Percentiles rank a stretch among this genome's conserved stretches.
Evolutionary conservation across 2,888 invertebrate species (phyloP).

Genomic region (Ichneumon xanthorius): DNA sequence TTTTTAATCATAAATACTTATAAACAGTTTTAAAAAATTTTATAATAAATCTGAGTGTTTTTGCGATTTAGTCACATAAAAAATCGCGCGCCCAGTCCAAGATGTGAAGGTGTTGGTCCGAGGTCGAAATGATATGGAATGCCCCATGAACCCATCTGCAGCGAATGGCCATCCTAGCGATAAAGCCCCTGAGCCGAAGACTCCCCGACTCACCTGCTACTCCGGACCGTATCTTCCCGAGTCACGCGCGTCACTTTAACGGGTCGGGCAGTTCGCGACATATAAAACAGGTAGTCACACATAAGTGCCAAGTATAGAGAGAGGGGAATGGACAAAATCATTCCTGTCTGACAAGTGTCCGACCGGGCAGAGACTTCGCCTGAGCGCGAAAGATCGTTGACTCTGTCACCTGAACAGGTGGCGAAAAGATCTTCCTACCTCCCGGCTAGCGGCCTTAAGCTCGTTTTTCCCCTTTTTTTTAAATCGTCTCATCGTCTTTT

Average conservation of each 20-base stretch:
- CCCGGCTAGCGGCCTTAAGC: slow-evolving; percentile 47
- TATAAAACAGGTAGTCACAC: slow-evolving; percentile 48
- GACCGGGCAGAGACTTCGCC: slow-evolving; percentile 19
- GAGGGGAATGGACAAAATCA: slow-evolving; percentile 44
- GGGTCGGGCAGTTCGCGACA: slow-evolving; percentile 36
- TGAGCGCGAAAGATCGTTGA: slow-evolving; percentile 55
- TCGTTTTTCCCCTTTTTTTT: slow-evolving; percentile 5
- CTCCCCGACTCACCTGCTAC: background rate
- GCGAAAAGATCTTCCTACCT: slow-evolving; percentile 38
- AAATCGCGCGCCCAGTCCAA: too few relatives aligned
- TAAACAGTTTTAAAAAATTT: too few relatives aligned
- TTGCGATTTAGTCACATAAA: too few relatives aligned
- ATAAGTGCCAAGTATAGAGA: slow-evolving; percentile 57
- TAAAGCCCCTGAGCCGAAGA: background rate
- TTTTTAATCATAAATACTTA: too few relatives aligned
- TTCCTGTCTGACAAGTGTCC: slow-evolving; percentile 48
- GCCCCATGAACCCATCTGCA: too few relatives aligned
- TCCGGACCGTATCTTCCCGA: background rate
- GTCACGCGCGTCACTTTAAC: slow-evolving; percentile 37
- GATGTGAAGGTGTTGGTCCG: too few relatives aligned
- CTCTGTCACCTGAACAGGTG: slow-evolving; percentile 62
- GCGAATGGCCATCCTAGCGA: too few relatives aligned
- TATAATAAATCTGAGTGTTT: too few relatives aligned
- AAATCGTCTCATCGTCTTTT: slow-evolving; percentile 22
- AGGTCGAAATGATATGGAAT: too few relatives aligned